phyloP scores from a whole-genome alignment of 2,797 vertebrate genomes.

The Calcarius lapponicus region DNA sequence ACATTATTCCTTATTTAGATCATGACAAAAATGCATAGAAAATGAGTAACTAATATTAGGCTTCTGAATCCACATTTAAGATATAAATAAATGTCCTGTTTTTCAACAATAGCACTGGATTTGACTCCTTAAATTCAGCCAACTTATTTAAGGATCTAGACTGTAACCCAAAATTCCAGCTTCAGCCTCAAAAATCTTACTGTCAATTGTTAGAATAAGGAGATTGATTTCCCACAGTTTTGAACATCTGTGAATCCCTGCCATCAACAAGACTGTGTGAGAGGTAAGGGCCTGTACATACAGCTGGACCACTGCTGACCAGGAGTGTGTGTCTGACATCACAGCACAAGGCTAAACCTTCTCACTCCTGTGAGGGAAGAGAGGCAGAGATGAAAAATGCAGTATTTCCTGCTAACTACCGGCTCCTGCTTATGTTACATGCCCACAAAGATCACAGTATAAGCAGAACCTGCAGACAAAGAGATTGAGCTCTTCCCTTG shows the following conservation, averaged over 20 bases:
- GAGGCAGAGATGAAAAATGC: slow-evolving; percentile 6
- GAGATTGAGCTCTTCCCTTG: background rate
- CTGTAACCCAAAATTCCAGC: background rate
- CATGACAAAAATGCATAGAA: background rate
- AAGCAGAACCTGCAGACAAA: background rate
- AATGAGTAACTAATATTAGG: background rate
- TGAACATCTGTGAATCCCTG: background rate
- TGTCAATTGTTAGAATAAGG: background rate
- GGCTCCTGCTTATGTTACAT: background rate
- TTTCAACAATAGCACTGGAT: background rate
- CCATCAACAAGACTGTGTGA: background rate
- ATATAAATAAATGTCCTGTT: slow-evolving; percentile 20
- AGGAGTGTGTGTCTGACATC: background rate
- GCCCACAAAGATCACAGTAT: background rate
- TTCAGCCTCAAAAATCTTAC: background rate
- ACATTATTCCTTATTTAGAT: background rate
- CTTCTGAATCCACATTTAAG: background rate
- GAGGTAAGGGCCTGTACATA: background rate
- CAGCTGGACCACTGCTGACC: background rate
- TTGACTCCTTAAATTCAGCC: background rate
- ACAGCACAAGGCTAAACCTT: background rate
- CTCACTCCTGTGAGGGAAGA: background rate
- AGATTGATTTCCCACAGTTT: background rate
- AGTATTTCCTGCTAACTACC: background rate
- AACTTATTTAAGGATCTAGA: background rate